phyloP scores from a whole-genome alignment of 2,113 vertebrate species.

The Proterorhinus semilunaris region DNA sequence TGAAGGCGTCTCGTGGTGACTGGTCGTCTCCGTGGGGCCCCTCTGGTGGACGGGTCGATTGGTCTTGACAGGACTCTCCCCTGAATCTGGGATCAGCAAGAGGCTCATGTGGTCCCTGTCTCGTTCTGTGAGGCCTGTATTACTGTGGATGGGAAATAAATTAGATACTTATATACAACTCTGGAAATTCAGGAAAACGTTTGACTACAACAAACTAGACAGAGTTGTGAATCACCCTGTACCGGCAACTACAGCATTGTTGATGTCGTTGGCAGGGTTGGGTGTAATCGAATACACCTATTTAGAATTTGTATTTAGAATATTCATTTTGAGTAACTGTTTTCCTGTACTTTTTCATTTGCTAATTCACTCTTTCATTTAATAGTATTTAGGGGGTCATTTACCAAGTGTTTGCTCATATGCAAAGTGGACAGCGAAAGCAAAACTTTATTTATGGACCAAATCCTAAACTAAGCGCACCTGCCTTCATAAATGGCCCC shows the following conservation, averaged over 20 bases:
- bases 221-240: background rate
- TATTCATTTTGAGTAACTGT: too few species aligned
- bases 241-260: background rate
- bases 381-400: too few species aligned
- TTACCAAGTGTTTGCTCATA: too few species aligned
- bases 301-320: too few species aligned
- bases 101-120: conserved; percentile 59
- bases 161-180: background rate
- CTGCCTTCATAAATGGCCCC: too few species aligned
- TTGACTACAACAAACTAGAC: background rate
- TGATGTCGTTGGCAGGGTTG: too few species aligned
- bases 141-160: conserved; percentile 60
- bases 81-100: conserved; percentile 6
- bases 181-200: background rate
- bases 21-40: conserved; percentile 24
- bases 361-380: too few species aligned
- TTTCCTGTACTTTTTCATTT: too few species aligned
- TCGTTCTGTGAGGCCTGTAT: conserved; percentile 44
- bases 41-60: conserved; percentile 56
- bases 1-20: conserved; percentile 32
- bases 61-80: conserved; percentile 63
- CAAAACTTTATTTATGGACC: too few species aligned
- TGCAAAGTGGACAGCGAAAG: too few species aligned
- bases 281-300: too few species aligned
- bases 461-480: too few species aligned